phyloP scores from a whole-genome alignment of 2,888 invertebrate genomes.

The Tachina lurida region DNA sequence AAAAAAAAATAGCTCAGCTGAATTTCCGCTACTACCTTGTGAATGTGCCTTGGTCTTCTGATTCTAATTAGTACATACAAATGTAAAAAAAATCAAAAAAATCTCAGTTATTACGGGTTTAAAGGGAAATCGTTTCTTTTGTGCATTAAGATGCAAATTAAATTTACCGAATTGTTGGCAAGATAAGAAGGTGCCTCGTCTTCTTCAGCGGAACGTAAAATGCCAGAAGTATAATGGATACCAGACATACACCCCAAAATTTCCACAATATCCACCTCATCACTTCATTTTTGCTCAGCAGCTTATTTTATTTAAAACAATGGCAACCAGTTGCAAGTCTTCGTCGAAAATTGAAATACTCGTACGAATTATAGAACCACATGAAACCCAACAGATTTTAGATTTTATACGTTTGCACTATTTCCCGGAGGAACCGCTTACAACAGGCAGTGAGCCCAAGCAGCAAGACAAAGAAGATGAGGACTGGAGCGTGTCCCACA shows the following conservation, averaged over 20 bases:
- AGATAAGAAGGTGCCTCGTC: background rate
- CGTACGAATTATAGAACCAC: constrained; percentile 72
- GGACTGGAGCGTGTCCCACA: constrained; percentile 76
- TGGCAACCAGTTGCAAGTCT: constrained; percentile 12
- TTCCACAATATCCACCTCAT: background rate
- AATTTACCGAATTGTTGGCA: constrained; percentile 31
- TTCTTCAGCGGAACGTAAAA: background rate
- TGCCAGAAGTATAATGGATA: background rate
- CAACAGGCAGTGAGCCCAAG: constrained; percentile 75
- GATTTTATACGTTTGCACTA: constrained; percentile 78
- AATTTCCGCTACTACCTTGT: no score
- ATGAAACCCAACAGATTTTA: constrained; percentile 76
- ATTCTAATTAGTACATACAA: no score
- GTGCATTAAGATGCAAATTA: background rate
- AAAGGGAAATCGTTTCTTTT: constrained; percentile 31
- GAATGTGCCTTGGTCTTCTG: no score
- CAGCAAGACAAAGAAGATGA: constrained; percentile 77
- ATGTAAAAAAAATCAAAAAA: background rate
- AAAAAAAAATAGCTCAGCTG: no score
- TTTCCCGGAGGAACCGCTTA: constrained; percentile 80
- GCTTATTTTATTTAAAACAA: constrained; percentile 20
- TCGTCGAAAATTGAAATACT: constrained; percentile 63
- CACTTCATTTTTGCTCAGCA: constrained; percentile 9
- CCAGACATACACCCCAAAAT: background rate
- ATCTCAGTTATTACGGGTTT: constrained; percentile 36